Evolutionary conservation across 2,113 vertebrate species (phyloP).

Genomic region (Chascanopsetta lugubris): DNA sequence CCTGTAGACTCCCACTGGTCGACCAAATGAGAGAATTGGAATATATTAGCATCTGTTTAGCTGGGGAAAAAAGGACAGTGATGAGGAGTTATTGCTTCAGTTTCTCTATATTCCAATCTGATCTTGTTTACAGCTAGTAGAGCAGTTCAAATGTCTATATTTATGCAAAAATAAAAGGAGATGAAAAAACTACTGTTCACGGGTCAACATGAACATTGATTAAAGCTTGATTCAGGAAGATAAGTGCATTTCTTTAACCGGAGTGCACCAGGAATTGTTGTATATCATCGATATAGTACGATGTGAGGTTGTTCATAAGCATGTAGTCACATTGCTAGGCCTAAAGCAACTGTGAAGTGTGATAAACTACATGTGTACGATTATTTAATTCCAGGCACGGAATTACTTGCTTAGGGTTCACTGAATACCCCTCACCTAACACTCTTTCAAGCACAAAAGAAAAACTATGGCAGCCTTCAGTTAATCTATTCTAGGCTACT

Average conservation of each 20-base stretch:
- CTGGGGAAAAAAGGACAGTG: slow-evolving; percentile 34
- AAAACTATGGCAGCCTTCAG: no score
- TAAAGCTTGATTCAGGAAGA: no score
- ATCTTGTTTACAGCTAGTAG: slow-evolving; percentile 3
- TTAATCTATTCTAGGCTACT: no score
- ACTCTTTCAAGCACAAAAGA: no score
- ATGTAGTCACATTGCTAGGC: background rate
- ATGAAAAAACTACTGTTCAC: background rate
- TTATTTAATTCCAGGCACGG: no score
- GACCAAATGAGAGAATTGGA: slow-evolving; percentile 31
- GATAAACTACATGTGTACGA: no score
- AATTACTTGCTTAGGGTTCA: no score
- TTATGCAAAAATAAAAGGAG: background rate
- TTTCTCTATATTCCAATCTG: background rate
- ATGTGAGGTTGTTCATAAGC: background rate
- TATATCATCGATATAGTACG: background rate
- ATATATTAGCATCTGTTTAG: slow-evolving; percentile 72
- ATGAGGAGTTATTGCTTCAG: slow-evolving; percentile 36
- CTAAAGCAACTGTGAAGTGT: background rate
- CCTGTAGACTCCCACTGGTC: slow-evolving; percentile 35
- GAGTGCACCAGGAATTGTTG: no score
- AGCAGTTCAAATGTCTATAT: slow-evolving; percentile 6
- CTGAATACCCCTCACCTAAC: no score
- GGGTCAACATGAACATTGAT: background rate
- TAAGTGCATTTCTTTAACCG: no score